phyloP scores from a whole-genome alignment of 64 coral and sea anemone species.

The Astreopora myriophthalma region DNA sequence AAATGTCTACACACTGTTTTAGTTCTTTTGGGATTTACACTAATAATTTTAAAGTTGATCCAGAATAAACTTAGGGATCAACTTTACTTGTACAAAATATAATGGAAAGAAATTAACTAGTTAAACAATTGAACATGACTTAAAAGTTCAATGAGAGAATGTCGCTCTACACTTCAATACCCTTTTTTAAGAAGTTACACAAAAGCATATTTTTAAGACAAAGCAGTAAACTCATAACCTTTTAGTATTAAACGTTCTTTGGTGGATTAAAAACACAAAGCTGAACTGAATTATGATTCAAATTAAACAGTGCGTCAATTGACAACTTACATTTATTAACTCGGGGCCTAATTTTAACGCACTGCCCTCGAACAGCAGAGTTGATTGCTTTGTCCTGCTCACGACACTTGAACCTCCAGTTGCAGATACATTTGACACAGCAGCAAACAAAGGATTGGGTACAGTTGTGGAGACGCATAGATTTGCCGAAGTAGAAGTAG shows the following conservation, averaged over 20 bases:
- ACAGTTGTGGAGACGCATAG: not conserved
- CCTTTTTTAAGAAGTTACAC: constrained; percentile 22
- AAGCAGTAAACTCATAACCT: constrained; percentile 15
- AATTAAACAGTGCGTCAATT: constrained; percentile 14
- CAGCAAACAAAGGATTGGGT: constrained; percentile 27
- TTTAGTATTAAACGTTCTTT: constrained; percentile 29
- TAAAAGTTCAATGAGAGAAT: constrained; percentile 19
- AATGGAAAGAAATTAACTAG: constrained; percentile 15
- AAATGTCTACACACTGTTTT: constrained; percentile 32
- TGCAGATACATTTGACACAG: constrained; percentile 29
- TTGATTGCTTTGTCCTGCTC: constrained; percentile 54
- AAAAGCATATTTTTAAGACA: constrained; percentile 32
- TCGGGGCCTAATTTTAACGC: constrained; percentile 48
- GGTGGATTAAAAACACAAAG: constrained; percentile 4
- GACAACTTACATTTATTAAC: constrained; percentile 31
- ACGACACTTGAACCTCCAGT: constrained; percentile 32
- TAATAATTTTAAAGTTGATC: constrained; percentile 33
- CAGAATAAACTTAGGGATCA: constrained; percentile 21
- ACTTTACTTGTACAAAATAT: constrained; percentile 12
- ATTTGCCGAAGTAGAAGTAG: constrained; percentile 9
- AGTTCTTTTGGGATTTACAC: constrained; percentile 23
- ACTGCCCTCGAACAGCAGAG: constrained; percentile 33
- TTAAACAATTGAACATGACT: constrained; percentile 18
- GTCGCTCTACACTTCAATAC: constrained; percentile 20
- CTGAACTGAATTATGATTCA: constrained; percentile 23